Evolutionary conservation across 2,797 vertebrate species (phyloP), one percentile per base, ranked within the genome.

Genomic region (Melanotaenia trifasciata): DNA sequence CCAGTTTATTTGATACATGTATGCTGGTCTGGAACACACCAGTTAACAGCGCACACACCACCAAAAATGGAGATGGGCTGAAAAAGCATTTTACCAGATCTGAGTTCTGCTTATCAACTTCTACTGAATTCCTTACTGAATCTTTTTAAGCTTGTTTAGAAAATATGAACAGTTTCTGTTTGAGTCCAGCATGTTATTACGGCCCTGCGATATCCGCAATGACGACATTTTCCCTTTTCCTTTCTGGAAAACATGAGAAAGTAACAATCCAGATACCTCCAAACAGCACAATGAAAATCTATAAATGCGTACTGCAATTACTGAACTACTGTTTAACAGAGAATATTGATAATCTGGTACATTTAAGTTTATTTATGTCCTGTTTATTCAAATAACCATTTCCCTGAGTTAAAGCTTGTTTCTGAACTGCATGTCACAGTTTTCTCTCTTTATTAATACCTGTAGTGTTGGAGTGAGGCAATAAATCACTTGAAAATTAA

Each of bases 11-110:
- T 78, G 33, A 81, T 65, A 85, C 70, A 78, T 70, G 64, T 80
- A 81, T 67, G 71, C 75, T 81, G 79, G 71, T 85, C 70, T 87
- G 81, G 74, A 74, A 84, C 28, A 74, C 70, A 80, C 66, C 64
- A 61, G 40, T 73, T 75, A 70, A 76, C 5, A 71, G 10, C 12
- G 35, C 61, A 9, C 63, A 60, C 65, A 72, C 69, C 22, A 47
- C n/a, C 18, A 13, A 14, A 16, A 57, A 24, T 26, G 61, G 43
- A 33, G 58, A 64, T 57, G 16, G 22, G 20, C 36, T 56, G 50
- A 28, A 10, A 40, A 16, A 71, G 53, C 47, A 35, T 61, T 77
- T 20, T 1, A 22, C 32, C n/a, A 12, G 64, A 5, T 72, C 32
- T 51, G 5, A 53, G 56, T 26, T 59, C 13, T 0, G 3, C 24